Conservation (phyloP, 2,113 vertebrate genomes). For the Labeo catla region DNA sequence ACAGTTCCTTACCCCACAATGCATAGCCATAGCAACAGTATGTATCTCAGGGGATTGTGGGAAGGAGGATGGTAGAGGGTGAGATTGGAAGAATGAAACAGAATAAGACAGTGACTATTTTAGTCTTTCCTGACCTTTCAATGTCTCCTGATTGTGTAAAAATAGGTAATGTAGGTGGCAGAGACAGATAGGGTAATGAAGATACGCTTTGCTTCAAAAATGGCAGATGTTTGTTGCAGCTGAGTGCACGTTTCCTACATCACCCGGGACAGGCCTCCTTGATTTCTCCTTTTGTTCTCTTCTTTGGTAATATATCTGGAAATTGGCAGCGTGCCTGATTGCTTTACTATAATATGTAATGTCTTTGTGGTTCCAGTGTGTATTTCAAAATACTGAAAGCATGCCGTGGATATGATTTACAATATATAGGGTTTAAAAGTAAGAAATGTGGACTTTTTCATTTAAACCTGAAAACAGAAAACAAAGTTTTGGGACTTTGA, state of each 20-base stretch:
- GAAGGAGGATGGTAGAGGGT: neutral
- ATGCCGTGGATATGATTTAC: neutral
- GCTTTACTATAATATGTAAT: neutral
- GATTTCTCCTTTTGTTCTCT: constrained; percentile 3
- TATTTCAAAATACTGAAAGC: neutral
- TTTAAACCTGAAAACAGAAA: no score
- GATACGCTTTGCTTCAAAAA: neutral
- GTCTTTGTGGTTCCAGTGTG: neutral
- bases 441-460: neutral
- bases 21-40: constrained; percentile 28
- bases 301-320: neutral
- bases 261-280: neutral
- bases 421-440: neutral
- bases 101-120: constrained; percentile 8
- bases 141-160: neutral
- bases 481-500: no score
- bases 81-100: neutral
- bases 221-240: constrained; percentile 22
- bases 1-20: constrained; percentile 15
- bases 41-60: neutral
- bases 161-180: constrained; percentile 7
- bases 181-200: neutral
- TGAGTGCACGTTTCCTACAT: neutral
- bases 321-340: neutral
- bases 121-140: constrained; percentile 24